These are phyloP conservation scores for Hiodon alosoides DNA, from an alignment of 2,113 vertebrate species.

Conservation along the genomic window DNA sequence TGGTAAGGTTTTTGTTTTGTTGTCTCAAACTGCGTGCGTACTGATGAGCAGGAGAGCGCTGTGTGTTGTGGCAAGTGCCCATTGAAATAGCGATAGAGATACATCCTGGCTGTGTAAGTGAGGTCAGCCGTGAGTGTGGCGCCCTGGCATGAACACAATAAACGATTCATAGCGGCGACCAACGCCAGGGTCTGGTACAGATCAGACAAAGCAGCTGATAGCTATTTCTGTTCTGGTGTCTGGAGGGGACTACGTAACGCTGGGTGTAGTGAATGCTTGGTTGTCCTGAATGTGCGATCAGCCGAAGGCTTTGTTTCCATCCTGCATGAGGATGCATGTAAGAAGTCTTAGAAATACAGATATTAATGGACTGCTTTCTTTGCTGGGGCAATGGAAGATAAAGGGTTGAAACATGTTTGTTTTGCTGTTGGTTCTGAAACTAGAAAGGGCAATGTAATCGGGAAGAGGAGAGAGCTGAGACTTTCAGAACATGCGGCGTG, in stretches of 20 bases:
- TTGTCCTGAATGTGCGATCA: slow-evolving; percentile 29
- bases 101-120: not conserved
- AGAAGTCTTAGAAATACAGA: not conserved
- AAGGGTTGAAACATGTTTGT: not conserved
- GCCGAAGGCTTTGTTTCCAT: not conserved
- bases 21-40: not conserved
- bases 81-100: not conserved
- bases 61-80: not conserved
- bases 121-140: not conserved
- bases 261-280: slow-evolving; percentile 23
- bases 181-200: slow-evolving; percentile 36
- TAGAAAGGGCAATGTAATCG: not conserved
- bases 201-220: slow-evolving; percentile 44
- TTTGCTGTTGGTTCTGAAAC: not conserved
- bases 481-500: slow-evolving; percentile 17
- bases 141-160: slow-evolving; percentile 21
- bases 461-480: not conserved
- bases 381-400: not conserved
- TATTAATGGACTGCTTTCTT: not conserved
- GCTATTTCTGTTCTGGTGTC: slow-evolving; percentile 41
- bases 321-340: not conserved
- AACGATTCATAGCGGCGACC: slow-evolving; percentile 16
- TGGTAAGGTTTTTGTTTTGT: not conserved
- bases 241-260: slow-evolving; percentile 25
- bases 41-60: not conserved